Evolutionary conservation across 2,113 vertebrate species (phyloP), one percentile per base, ranked within the genome.

Genomic region (Poeciliopsis prolifica): DNA sequence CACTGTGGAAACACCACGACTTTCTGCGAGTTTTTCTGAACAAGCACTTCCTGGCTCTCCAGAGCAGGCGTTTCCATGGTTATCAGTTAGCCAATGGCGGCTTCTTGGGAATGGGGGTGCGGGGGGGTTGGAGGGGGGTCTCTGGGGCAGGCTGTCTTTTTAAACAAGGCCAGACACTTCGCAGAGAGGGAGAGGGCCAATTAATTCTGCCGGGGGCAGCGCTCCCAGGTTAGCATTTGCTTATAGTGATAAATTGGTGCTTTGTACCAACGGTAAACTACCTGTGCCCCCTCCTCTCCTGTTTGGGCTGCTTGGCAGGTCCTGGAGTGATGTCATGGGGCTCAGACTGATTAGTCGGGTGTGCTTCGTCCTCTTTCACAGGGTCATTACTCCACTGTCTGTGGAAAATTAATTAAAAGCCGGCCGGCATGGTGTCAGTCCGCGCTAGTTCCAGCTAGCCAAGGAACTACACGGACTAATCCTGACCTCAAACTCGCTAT

Each of bases 161-260:
- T 90, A 91, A 95, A 92, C 91, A 89, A 93, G 91, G 92, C 91
- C 89, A 94, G 92, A 93, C 93, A 93, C 93, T 94, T 94, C 92
- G 94, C 92, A 94, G 92, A 91, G 87, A 88, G 93, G 79, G 88
- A 94, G 89, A 83, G 89, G 91, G 94, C 89, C 93, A 95, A 94
- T 94, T 94, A 94, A 94, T 93, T 94, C 89, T 92, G 92, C 93
- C 91, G 87, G 88, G 93, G 94, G 92, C 90, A 80, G 87, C 82
- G 91, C 92, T 94, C 91, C 89, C 82, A 93, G 93, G 93, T 94
- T 94, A 94, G 91, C 88, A 88, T 94, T 94, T 94, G 93, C 93
- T 94, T 94, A 93, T 90, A 90, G 91, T 95, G 94, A 94, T 94
- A 94, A 94, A 94, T 94, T 94, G 93, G 90, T 33, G 84, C 92